Evolutionary conservation across 2,888 invertebrate species (phyloP), one percentile per base, ranked within the genome.

Genomic region (Campopleginae sp.): DNA sequence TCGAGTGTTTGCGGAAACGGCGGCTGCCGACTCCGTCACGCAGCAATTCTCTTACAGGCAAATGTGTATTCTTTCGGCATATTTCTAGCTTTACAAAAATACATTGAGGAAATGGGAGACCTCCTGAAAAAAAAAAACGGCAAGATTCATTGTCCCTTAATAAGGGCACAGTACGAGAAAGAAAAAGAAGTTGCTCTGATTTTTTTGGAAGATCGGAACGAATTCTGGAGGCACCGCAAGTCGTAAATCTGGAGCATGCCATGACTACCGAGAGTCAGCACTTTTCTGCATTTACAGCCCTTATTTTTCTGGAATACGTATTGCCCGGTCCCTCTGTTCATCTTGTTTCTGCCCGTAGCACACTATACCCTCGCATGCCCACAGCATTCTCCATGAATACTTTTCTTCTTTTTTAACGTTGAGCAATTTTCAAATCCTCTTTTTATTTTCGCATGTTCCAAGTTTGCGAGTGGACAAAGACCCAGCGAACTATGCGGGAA

Each of bases 1-100:
- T 88, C 86, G 86, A 89, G 87, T 93, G 92, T 93, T 93, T 92
- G 92, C 93, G 93, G 93, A 93, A 93, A 90, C 89, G 88, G 85
- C 88, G 89, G 88, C 87, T 84, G 86, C 85, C 88, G 79, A 80
- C 81, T 88, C 88, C 89, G 92, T 92, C 90, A 91, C 90, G 91
- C 89, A 88, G 86, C 88, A 80, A 83, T 81, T 70, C 77, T 61
- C 31, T 65, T 23, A 19, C 66, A 82, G 54, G 79, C 58, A 51
- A 74, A 80, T 80, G 68, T 78, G 6, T 33, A 23, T 61, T 82
- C 77, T 85, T 85, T 80, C 63, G 82, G 78, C 80, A 78, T 80
- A 84, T 76, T 38, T 58, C 27, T 31, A 46, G 68, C 80, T 78
- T 80, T 68, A 77, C 68, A 19, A 44, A 77, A 77, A 80, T 72